Conservation (phyloP, 2,888 invertebrate genomes). For the Drosophila tanythrix region DNA sequence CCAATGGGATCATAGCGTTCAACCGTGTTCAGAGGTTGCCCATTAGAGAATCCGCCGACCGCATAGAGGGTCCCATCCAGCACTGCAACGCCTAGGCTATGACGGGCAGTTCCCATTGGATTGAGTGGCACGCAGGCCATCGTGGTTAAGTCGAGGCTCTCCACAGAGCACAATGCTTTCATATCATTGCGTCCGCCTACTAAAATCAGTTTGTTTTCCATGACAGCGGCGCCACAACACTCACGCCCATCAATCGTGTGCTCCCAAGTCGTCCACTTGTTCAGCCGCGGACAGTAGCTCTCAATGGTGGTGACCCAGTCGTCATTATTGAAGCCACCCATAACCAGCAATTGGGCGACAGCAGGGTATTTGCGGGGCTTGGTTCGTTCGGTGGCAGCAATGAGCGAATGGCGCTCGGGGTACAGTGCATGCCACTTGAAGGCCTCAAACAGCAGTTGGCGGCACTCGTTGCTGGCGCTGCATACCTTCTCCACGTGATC, state of each 20-base stretch:
- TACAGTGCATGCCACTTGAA: conserved; percentile 96
- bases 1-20: conserved; percentile 96
- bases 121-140: conserved; percentile 92
- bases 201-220: conserved; percentile 92
- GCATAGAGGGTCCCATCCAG: conserved; percentile 94
- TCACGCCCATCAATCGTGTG: conserved; percentile 87
- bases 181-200: conserved; percentile 96
- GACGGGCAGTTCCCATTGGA: conserved; percentile 95
- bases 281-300: conserved; percentile 87
- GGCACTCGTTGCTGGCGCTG: conserved; percentile 89
- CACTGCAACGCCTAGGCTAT: conserved; percentile 91
- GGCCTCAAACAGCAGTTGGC: conserved; percentile 95
- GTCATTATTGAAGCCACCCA: conserved; percentile 88
- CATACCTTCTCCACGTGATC: conserved; percentile 92
- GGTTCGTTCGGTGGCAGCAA: conserved; percentile 90
- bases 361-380: conserved; percentile 94
- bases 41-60: conserved; percentile 95
- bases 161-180: conserved; percentile 95
- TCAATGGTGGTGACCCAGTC: conserved; percentile 95
- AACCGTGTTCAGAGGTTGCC: conserved; percentile 95
- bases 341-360: conserved; percentile 88
- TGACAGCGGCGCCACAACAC: conserved; percentile 95
- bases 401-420: conserved; percentile 89
- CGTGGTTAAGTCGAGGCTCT: conserved; percentile 93
- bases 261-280: conserved; percentile 84